These are phyloP conservation scores for Phalacrocorax pelagicus DNA, from an alignment of 2,113 vertebrate genomes.

Conservation along the genomic window DNA sequence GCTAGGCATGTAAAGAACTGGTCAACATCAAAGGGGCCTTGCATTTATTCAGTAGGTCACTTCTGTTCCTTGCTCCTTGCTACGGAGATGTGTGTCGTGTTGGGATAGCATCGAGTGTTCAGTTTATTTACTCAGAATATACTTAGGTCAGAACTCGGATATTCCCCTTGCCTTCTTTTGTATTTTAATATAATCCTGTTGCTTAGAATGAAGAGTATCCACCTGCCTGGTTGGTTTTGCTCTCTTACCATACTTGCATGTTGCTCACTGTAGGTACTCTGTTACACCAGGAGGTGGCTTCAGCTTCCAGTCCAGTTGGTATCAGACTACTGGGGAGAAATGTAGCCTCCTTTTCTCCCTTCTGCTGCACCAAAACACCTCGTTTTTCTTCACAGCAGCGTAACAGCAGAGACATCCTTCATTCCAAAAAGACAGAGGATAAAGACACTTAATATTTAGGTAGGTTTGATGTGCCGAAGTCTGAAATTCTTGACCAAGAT, in stretches of 20 bases:
- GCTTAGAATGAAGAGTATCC: background rate
- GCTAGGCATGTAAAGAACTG: background rate
- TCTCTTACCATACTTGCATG: background rate
- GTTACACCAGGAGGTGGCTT: background rate
- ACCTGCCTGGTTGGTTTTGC: background rate
- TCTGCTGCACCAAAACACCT: background rate
- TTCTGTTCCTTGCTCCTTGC: background rate
- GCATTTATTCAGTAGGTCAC: background rate
- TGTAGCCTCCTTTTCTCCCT: background rate
- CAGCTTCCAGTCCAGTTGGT: background rate
- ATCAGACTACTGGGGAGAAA: background rate
- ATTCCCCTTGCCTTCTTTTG: background rate
- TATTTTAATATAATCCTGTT: background rate
- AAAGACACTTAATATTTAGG: background rate
- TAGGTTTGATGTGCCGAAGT: background rate
- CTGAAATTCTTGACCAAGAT: background rate
- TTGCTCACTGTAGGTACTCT: background rate
- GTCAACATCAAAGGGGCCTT: background rate
- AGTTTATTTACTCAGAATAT: background rate
- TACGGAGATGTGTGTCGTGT: fast-evolving
- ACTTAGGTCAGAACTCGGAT: background rate
- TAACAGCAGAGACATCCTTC: background rate
- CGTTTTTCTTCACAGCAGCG: background rate
- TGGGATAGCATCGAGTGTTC: background rate
- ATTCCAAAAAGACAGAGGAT: background rate